Conservation (phyloP, 1,140 invertebrate genomes). For the Episyrphus balteatus region DNA sequence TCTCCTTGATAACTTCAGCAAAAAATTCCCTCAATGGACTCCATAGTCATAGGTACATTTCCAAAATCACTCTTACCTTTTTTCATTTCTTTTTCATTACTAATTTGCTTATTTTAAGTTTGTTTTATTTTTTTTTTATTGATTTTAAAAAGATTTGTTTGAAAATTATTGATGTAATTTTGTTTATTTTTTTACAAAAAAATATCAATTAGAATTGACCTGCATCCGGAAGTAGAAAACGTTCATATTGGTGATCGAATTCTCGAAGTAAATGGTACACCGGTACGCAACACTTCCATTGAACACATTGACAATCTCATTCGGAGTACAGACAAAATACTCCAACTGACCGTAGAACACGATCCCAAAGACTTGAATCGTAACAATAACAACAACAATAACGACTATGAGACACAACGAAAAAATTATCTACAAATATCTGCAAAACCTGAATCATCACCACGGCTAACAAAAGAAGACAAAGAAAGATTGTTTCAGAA, state of each 20-base stretch:
- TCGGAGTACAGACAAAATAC: conserved; percentile 55
- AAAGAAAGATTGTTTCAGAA: conserved; percentile 58
- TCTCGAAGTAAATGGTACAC: conserved; percentile 82
- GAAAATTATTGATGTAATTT: too few species aligned
- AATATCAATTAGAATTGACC: conserved; percentile 55
- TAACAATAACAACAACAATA: conserved; percentile 8
- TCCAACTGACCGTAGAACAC: conserved; percentile 75
- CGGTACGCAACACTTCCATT: conserved; percentile 61
- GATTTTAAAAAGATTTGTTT: too few species aligned
- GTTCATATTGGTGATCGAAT: conserved; percentile 84
- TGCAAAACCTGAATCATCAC: background rate
- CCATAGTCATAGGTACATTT: conserved; percentile 30
- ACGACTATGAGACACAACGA: conserved; percentile 1
- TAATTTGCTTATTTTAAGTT: too few species aligned
- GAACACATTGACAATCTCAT: conserved; percentile 68
- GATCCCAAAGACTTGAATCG: conserved; percentile 46
- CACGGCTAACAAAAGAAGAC: conserved; percentile 31
- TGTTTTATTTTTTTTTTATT: too few species aligned
- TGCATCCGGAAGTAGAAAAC: conserved; percentile 68
- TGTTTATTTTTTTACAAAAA: too few species aligned
- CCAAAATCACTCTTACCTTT: background rate
- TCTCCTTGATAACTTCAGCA: conserved; percentile 29
- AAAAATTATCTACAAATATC: background rate
- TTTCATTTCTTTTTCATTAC: too few species aligned
- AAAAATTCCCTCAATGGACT: conserved; percentile 33